Base-by-base conservation (phyloP, 1,140 invertebrate species). In the Asbolus verrucosus region DNA sequence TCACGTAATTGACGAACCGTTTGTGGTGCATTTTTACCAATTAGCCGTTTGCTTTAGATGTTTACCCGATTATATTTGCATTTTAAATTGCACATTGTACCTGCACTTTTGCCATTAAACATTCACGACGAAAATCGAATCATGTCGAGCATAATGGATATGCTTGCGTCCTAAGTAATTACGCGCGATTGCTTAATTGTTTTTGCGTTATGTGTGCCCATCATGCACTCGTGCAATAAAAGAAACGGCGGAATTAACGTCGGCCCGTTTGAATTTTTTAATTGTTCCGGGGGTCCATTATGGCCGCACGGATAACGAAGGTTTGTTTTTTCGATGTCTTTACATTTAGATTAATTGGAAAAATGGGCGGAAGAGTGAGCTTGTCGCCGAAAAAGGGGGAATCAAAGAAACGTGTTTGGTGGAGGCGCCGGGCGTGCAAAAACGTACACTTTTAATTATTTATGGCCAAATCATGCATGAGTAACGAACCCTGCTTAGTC, bases 11-110 rank as follows among this genome's bases (percentile, higher is more conserved):
- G 65, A 71, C 59, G 70, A 60, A 39, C 63, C 70, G 70, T 71
- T 71, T 71, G 70, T 68, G 70, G 70, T 68, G 70, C 65, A 71
- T 71, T 71, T 71, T 71, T 71, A 65, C 54, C 65, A 71, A 71
- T 71, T 71, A 71, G 60, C 36, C 63, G 30, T 68, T 68, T 68
- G 65, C 65, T 68, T 71, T 65, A 33, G 61, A 69, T 62, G 18
- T 46, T 41, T 41, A 62, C 31, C 27, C 31, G 67, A 67, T 67
- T 67, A 67, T 46, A 39, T 65, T 65, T 65, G 62, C 62, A 65
- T 65, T 65, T 65, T 65, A 65, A 65, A 65, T 65, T 62, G 60
- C 15, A 31, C 31, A 62, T 62, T 38, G 60, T 36, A 38, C 31
- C 60, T 62, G 60, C 36, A 62, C 60, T 62, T 54, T 54, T 14